These are phyloP conservation scores for Chrysoperla carnea DNA, from an alignment of 1,140 invertebrate genomes.

Conservation along the genomic window DNA sequence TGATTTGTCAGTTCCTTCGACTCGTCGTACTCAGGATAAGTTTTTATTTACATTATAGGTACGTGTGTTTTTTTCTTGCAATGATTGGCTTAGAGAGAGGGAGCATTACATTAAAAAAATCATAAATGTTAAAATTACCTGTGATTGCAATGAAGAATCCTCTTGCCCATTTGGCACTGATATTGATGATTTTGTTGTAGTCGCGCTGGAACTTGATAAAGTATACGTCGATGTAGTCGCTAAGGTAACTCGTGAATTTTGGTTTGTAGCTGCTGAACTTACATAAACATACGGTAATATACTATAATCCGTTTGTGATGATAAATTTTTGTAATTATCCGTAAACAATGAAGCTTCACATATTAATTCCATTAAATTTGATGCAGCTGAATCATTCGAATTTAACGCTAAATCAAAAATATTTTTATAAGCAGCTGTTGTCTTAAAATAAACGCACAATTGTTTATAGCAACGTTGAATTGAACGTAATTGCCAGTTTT, in stretches of 20 bases:
- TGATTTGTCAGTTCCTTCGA: no score
- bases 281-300: constrained; percentile 56
- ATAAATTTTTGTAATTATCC: constrained; percentile 53
- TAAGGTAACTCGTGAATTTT: no score
- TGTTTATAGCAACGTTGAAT: constrained; percentile 77
- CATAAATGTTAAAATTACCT: no score
- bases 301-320: constrained; percentile 50
- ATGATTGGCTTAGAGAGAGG: no score
- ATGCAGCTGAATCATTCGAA: constrained; percentile 16
- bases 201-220: constrained; percentile 6
- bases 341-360: constrained; percentile 60
- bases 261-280: constrained; percentile 34
- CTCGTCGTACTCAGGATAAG: no score
- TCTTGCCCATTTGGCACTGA: no score
- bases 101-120: no score
- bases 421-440: constrained; percentile 45
- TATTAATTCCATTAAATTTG: constrained; percentile 51
- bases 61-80: no score
- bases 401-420: constrained; percentile 32
- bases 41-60: no score
- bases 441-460: constrained; percentile 63
- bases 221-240: constrained; percentile 24
- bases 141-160: no score
- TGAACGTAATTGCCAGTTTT: constrained; percentile 65
- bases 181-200: no score